Conservation (phyloP, 2,113 vertebrate species). For the Corythornis madagascariensis region DNA sequence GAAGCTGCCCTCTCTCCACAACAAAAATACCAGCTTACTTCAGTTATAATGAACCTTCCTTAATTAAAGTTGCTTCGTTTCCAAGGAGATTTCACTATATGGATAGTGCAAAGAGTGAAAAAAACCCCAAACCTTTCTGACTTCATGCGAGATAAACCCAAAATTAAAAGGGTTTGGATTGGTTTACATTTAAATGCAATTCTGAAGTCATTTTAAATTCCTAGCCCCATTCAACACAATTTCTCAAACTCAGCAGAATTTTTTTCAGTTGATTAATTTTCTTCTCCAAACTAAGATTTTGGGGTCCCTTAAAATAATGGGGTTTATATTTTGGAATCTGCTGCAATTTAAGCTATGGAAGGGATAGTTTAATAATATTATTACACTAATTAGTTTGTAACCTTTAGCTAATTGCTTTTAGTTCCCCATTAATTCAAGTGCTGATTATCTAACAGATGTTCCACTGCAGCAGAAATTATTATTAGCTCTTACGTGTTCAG, state of each 20-base stretch:
- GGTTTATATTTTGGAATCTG: neutral
- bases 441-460: constrained; percentile 57
- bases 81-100: neutral
- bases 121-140: neutral
- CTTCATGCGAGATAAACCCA: neutral
- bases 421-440: constrained; percentile 51
- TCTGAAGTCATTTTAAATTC: neutral
- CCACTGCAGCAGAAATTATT: constrained; percentile 41
- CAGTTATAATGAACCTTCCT: neutral
- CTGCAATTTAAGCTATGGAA: neutral
- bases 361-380: constrained; percentile 48
- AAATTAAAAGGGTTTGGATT: accelerated
- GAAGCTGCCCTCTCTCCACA: neutral
- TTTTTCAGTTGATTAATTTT: neutral
- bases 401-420: constrained; percentile 65
- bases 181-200: neutral
- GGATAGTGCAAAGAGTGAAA: neutral
- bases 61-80: neutral
- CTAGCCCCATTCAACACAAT: neutral
- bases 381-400: constrained; percentile 60
- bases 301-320: neutral
- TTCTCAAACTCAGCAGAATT: neutral
- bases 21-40: neutral
- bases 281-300: neutral
- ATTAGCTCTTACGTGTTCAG: constrained; percentile 19